Base-by-base conservation (phyloP, 2,888 invertebrate genomes). In the Drosophila picticornis region DNA sequence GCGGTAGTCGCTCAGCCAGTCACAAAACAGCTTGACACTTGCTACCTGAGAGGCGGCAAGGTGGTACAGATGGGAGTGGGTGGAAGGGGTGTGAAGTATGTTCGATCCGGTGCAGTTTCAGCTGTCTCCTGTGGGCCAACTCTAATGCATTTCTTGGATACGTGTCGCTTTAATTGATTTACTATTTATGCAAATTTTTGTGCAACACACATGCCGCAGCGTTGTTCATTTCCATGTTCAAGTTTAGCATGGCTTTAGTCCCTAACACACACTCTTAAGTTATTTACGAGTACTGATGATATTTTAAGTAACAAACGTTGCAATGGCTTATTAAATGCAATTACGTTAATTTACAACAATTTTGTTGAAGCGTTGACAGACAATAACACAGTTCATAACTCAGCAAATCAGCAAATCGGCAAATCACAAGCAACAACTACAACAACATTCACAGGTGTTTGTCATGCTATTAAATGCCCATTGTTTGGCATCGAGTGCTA, bases 61-160 rank as follows among this genome's bases (percentile, higher is more conserved):
- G n/a, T n/a, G 13, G 22, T 4, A 10, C 10, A 9, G 29, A 9
- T 10, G 1, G 25, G 10, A 1, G 25, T 11, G n/a, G 22, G 19
- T 5, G 53, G 9, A 9, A 19, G 59, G n/a, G 53, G 22, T 6
- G 29, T 57, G 68, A 29, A 31, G 31, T 40, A 32, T 56, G 51
- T 27, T 52, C 59, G 71, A 46, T 52, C 61, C 36, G 76, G 61
- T 57, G 53, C 48, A 11, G 52, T 22, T 40, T 53, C 29, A 56
- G 50, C 51, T 58, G 57, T 34, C 59, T 64, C 50, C 64, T 61
- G 32, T 51, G 16, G 55, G 48, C 56, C 62, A 66, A 31, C 40
- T 84, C 88, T 88, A 85, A 85, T 90, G 85, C 88, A 83, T 81
- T 85, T 85, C 90, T 90, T 76, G 81, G 90, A 86, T 90, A 88